Evolutionary conservation across 2,888 invertebrate species (phyloP).

Genomic region (Melieria omissa): DNA sequence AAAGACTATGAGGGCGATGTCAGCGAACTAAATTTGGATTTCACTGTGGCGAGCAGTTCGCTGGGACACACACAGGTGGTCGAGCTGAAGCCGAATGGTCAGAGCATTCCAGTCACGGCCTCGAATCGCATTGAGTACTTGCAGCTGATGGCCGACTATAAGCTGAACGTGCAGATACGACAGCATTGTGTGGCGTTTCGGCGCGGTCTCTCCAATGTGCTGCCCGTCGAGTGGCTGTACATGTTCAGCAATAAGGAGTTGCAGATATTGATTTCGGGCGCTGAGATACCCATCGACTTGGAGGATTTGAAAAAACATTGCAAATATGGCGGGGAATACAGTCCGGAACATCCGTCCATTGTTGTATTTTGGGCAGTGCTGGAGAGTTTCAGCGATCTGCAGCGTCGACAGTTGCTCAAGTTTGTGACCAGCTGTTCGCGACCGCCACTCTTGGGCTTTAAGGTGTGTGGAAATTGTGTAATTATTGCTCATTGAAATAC

Average conservation of each 20-base stretch:
- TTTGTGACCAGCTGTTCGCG: slow-evolving; percentile 99
- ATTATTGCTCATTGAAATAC: neutral
- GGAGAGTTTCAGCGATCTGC: slow-evolving; percentile 81
- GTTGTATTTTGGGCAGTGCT: slow-evolving; percentile 90
- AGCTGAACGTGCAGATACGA: slow-evolving; percentile 89
- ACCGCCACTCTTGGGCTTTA: slow-evolving; percentile 96
- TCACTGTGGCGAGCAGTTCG: slow-evolving; percentile 90
- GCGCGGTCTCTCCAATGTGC: slow-evolving; percentile 88
- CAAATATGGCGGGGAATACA: slow-evolving; percentile 90
- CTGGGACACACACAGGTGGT: slow-evolving; percentile 89
- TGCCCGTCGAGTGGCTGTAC: slow-evolving; percentile 91
- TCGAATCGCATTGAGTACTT: slow-evolving; percentile 96
- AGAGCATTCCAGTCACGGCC: slow-evolving; percentile 89
- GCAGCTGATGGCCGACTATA: slow-evolving; percentile 94
- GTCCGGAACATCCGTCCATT: slow-evolving; percentile 85
- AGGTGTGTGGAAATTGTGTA: slow-evolving; percentile 70
- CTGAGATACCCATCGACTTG: slow-evolving; percentile 92
- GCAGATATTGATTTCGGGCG: slow-evolving; percentile 96
- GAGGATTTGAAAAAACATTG: slow-evolving; percentile 87
- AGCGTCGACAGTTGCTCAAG: slow-evolving; percentile 88
- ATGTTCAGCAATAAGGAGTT: slow-evolving; percentile 95
- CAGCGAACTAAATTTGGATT: slow-evolving; percentile 89
- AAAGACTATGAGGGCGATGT: slow-evolving; percentile 89
- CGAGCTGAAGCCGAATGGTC: slow-evolving; percentile 91
- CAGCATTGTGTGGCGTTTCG: slow-evolving; percentile 90